phyloP scores from a whole-genome alignment of 2,888 invertebrate species.

The Pristionchus japonicus region DNA sequence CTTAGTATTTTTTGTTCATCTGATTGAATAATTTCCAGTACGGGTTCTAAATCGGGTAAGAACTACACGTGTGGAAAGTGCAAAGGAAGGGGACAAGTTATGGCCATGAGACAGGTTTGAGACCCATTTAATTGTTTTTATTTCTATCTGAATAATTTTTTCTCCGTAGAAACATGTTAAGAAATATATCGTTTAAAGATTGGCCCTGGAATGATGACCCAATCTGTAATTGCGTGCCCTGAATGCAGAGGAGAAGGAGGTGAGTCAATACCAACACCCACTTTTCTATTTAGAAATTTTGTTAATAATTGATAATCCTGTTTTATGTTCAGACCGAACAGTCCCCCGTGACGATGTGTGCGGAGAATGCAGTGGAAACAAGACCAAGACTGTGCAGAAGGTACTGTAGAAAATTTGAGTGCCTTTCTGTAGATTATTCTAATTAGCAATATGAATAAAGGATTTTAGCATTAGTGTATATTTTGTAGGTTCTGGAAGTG shows the following conservation, averaged over 20 bases:
- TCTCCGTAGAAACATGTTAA: no score
- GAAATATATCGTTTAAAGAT: constrained; percentile 75
- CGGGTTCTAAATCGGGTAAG: constrained; percentile 71
- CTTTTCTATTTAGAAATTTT: background rate
- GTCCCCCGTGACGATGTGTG: constrained; percentile 86
- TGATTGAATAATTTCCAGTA: constrained; percentile 55
- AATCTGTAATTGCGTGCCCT: constrained; percentile 77
- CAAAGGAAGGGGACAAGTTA: constrained; percentile 82
- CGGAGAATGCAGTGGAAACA: constrained; percentile 86
- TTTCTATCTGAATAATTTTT: background rate
- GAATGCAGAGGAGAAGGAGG: constrained; percentile 79
- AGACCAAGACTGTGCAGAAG: constrained; percentile 87
- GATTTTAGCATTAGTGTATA: background rate
- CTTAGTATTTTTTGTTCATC: background rate
- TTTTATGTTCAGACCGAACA: constrained; percentile 61
- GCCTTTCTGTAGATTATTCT: background rate
- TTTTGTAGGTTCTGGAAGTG: constrained; percentile 42
- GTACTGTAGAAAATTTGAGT: constrained; percentile 76
- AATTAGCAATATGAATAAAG: no score
- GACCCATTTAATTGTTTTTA: no score
- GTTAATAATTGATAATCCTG: background rate
- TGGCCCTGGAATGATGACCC: constrained; percentile 81
- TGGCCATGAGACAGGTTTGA: constrained; percentile 56
- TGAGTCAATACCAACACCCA: constrained; percentile 51
- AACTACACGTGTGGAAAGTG: constrained; percentile 82